These are phyloP conservation scores for Aphodius sticticus DNA, from an alignment of 2,888 invertebrate species.

Conservation along the genomic window DNA sequence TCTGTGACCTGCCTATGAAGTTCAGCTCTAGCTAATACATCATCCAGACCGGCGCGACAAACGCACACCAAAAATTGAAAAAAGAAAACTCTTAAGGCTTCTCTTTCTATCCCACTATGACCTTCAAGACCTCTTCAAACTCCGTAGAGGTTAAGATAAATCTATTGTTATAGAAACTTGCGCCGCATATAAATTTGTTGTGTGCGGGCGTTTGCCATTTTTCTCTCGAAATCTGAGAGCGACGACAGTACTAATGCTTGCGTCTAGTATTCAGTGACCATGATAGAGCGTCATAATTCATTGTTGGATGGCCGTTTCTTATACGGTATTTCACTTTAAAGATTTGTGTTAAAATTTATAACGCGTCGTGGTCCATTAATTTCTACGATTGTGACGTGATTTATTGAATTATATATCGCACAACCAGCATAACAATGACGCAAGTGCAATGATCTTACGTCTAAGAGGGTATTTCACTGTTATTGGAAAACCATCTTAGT, in stretches of 20 bases:
- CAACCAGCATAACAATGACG: too few species aligned
- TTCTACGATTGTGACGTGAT: background rate
- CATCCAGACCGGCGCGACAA: constrained; percentile 4
- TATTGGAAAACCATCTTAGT: too few species aligned
- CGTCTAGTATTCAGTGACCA: background rate
- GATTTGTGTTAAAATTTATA: background rate
- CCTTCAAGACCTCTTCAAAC: background rate
- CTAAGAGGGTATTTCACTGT: too few species aligned
- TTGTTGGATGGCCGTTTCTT: background rate
- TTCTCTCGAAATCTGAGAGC: background rate
- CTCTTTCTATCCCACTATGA: background rate
- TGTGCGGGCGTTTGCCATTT: background rate
- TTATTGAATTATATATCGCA: background rate
- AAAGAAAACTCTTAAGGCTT: background rate
- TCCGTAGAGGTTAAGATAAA: background rate
- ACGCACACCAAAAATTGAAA: constrained; percentile 7
- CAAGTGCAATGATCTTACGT: too few species aligned
- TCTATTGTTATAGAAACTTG: background rate
- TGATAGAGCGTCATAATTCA: background rate
- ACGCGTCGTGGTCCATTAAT: background rate
- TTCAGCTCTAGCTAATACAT: constrained; percentile 14
- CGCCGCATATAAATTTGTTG: background rate
- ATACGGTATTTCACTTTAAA: background rate
- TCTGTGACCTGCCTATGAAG: background rate
- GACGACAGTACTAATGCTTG: background rate